Evolutionary conservation across 1,140 invertebrate species (phyloP).

Genomic region (Sycophila sp.): DNA sequence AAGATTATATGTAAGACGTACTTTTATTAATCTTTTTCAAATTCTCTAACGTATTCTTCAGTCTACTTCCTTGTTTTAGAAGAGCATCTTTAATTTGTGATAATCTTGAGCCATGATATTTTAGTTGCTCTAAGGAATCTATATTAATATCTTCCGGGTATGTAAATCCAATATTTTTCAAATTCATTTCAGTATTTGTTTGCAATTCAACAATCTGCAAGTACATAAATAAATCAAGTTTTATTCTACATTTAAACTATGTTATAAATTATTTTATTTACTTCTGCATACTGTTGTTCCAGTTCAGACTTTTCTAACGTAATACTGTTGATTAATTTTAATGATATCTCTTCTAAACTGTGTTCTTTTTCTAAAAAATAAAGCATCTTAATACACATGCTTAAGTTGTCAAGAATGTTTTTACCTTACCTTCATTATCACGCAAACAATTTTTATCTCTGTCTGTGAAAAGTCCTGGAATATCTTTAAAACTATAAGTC

Average conservation of each 20-base stretch:
- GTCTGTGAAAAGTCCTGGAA: conserved; percentile 28
- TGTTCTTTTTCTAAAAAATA: conserved; percentile 63
- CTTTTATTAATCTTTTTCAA: conserved; percentile 56
- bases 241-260: background rate
- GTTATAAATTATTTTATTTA: conserved; percentile 40
- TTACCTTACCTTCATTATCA: conserved; percentile 40
- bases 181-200: conserved; percentile 66
- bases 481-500: conserved; percentile 50
- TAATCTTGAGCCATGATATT: conserved; percentile 73
- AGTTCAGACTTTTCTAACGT: conserved; percentile 74
- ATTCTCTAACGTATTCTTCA: conserved; percentile 66
- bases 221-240: conserved; percentile 21
- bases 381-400: conserved; percentile 32
- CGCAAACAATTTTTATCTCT: conserved; percentile 52
- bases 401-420: background rate
- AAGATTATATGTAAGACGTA: conserved; percentile 35
- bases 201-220: conserved; percentile 71
- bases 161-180: conserved; percentile 73
- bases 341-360: conserved; percentile 81
- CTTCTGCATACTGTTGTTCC: conserved; percentile 72
- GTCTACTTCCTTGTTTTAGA: conserved; percentile 72
- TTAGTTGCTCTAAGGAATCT: conserved; percentile 72
- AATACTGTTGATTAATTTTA: conserved; percentile 76
- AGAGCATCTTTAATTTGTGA: conserved; percentile 72
- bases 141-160: conserved; percentile 72